Evolutionary conservation across 2,113 vertebrate genomes (phyloP).

Genomic region (Vombatus ursinus): DNA sequence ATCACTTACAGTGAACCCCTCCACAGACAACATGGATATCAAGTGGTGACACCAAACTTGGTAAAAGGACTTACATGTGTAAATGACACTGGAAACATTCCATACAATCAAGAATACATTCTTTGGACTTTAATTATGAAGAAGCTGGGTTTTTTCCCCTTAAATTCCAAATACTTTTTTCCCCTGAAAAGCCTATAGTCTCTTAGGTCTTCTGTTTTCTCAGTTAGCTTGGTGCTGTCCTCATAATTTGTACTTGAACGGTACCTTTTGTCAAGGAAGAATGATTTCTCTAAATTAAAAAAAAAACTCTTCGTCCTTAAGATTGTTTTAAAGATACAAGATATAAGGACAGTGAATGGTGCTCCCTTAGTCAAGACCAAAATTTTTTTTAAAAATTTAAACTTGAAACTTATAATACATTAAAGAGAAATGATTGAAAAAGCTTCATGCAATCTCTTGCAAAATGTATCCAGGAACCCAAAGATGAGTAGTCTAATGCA

Average conservation of each 20-base stretch:
- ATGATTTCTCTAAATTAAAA: neutral
- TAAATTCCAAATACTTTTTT: neutral
- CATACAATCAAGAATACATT: constrained; percentile 65
- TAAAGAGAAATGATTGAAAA: neutral
- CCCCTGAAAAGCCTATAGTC: neutral
- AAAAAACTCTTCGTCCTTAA: neutral
- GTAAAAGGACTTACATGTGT: constrained; percentile 20
- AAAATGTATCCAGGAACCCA: neutral
- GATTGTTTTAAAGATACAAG: constrained; percentile 28
- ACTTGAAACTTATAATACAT: neutral
- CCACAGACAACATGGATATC: constrained; percentile 80
- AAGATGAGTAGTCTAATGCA: neutral
- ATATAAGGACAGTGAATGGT: constrained; percentile 1
- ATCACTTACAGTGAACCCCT: constrained; percentile 83
- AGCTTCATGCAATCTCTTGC: neutral
- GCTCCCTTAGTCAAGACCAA: neutral
- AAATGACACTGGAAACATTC: constrained; percentile 55
- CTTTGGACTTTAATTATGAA: neutral
- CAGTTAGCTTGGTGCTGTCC: neutral
- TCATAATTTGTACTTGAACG: neutral
- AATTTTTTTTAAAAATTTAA: neutral
- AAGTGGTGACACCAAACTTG: constrained; percentile 81
- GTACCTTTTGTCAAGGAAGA: neutral
- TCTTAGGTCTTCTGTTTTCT: neutral
- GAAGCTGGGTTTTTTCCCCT: neutral